phyloP scores from a whole-genome alignment of 2,113 vertebrate genomes.

The Microtus oregoni region DNA sequence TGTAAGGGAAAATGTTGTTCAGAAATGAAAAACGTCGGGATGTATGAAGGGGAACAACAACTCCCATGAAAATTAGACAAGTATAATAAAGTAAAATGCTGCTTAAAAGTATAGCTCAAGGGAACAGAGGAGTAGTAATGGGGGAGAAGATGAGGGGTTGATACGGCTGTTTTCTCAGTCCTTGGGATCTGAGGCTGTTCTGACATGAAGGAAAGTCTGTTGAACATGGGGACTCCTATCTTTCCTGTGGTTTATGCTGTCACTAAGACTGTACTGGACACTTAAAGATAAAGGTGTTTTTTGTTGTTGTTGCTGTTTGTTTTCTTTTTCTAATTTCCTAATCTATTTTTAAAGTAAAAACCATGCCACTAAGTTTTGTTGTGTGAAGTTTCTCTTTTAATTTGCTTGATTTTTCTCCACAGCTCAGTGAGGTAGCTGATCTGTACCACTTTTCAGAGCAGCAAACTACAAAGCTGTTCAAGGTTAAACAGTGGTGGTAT shows the following conservation, averaged over 20 bases:
- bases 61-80: background rate
- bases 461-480: background rate
- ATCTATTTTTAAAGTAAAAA: background rate
- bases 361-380: background rate
- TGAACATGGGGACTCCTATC: too few species aligned
- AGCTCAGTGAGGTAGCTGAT: background rate
- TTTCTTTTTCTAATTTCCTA: constrained; percentile 6
- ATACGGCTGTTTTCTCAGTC: background rate
- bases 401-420: background rate
- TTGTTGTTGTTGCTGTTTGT: background rate
- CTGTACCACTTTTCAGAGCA: background rate
- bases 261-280: background rate
- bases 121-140: background rate
- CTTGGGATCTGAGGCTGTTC: background rate
- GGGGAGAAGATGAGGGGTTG: too few species aligned
- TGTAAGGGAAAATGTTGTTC: background rate
- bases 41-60: background rate
- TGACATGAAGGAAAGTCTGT: background rate
- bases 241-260: background rate
- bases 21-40: background rate
- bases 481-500: background rate
- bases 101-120: background rate
- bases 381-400: background rate
- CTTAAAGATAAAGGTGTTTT: background rate
- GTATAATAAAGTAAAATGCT: background rate